These are phyloP conservation scores for Tribolium castaneum DNA, from an alignment of 1,140 invertebrate genomes.

Conservation along the genomic window DNA sequence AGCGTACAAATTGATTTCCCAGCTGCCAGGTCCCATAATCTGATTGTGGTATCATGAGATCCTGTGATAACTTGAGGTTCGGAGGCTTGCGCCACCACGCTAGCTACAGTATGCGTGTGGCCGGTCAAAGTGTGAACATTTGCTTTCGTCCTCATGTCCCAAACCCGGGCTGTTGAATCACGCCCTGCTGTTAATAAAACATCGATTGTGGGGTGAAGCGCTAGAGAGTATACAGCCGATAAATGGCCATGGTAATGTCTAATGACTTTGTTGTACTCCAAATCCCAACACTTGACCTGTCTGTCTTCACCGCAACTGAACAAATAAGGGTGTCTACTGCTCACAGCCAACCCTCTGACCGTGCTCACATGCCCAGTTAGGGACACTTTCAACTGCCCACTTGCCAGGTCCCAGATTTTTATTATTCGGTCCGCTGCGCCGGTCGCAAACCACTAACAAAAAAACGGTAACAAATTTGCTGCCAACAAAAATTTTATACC, in stretches of 20 bases:
- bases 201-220: conserved; percentile 96
- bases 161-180: conserved; percentile 95
- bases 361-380: conserved; percentile 98
- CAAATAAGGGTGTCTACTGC: conserved; percentile 94
- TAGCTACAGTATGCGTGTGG: conserved; percentile 97
- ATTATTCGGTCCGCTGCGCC: conserved; percentile 98
- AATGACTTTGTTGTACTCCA: conserved; percentile 99
- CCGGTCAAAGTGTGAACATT: conserved; percentile 97
- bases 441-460: conserved; percentile 76
- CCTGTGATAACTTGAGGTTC: conserved; percentile 94
- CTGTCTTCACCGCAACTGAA: conserved; percentile 99
- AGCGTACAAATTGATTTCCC: conserved; percentile 95
- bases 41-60: conserved; percentile 86
- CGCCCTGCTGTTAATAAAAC: conserved; percentile 93
- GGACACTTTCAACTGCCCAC: conserved; percentile 95
- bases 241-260: conserved; percentile 99
- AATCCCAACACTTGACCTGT: conserved; percentile 99
- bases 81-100: conserved; percentile 89
- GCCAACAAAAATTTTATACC: too few species aligned
- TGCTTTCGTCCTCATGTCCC: conserved; percentile 99
- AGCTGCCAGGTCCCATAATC: conserved; percentile 97
- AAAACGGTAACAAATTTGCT: conserved; percentile 16
- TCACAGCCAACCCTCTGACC: conserved; percentile 95
- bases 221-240: conserved; percentile 94
- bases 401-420: conserved; percentile 99